Percentiles rank a stretch among this genome's conserved stretches.
phyloP scores from a whole-genome alignment of 2,797 vertebrate genomes.

The Mus minutoides region DNA sequence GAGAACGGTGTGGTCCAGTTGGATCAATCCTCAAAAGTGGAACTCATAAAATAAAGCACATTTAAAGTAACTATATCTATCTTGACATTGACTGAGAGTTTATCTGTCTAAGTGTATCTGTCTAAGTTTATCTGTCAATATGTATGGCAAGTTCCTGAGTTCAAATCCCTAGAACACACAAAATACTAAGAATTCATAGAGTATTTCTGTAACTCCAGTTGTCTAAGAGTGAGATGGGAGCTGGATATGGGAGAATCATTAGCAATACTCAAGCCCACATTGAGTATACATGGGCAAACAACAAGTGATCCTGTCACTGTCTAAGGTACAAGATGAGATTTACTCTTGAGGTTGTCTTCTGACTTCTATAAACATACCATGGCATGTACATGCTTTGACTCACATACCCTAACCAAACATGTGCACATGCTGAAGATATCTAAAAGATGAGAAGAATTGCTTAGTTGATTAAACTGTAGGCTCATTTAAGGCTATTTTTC shows the following conservation, averaged over 20 bases:
- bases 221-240: too few relatives aligned
- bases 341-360: neutral
- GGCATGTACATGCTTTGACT: neutral
- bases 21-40: neutral
- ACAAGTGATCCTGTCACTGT: neutral
- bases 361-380: neutral
- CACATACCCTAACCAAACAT: neutral
- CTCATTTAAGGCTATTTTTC: neutral
- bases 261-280: neutral
- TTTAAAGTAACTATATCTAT: neutral
- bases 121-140: too few relatives aligned
- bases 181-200: neutral
- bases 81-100: neutral
- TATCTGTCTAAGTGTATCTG: neutral
- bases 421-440: neutral
- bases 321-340: neutral
- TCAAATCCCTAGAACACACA: neutral
- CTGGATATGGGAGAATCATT: neutral
- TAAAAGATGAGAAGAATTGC: neutral
- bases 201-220: neutral
- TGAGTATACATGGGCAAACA: neutral
- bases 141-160: too few relatives aligned
- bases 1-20: neutral
- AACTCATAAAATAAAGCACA: neutral
- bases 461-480: neutral